Evolutionary conservation across 2,888 invertebrate species (phyloP), one percentile per base, ranked within the genome.

Genomic region (Conus canariensis): DNA sequence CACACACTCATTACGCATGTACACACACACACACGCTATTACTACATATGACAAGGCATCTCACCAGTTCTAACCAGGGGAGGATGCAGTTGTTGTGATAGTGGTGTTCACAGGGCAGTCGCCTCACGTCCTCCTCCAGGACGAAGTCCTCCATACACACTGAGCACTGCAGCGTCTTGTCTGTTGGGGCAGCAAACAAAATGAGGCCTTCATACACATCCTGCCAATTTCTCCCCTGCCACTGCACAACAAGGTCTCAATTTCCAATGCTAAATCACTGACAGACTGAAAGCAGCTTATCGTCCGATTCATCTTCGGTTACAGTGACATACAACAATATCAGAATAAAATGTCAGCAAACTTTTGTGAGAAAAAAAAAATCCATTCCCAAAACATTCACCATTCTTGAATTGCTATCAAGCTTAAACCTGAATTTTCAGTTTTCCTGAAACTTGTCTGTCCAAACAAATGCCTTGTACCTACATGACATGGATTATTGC

Each of bases 71-170:
- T 94, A 99, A 97, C 99, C 99, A 99, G 91, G 99, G 99, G 93
- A 98, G 97, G 96, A 99, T 99, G 96, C 99, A 99, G 92, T 97
- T 97, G 95, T 98, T 97, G 96, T 99, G 99, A 97, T 98, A 99
- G 91, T 98, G 97, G 97, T 99, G 99, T 94, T 97, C 97, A 97
- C 98, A 99, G 91, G 98, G 97, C 95, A 99, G 97, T 95, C 98
- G 97, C 91, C 98, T 97, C 25, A 98, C 98, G 92, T 97, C 97
- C 96, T 87, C 97, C 97, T 45, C 45, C 95, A 97, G 96, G 93
- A 96, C 96, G 96, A 97, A 99, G 96, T 98, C 98, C 94, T 99
- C 99, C 99, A 99, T 99, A 97, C 99, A 99, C 8, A 99, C 98
- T 0, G 99, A 98, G 96, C 99, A 99, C 94, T 99, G 98, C 59